Evolutionary conservation across 2,797 vertebrate species (phyloP).

Genomic region (Enteromius paludinosus): DNA sequence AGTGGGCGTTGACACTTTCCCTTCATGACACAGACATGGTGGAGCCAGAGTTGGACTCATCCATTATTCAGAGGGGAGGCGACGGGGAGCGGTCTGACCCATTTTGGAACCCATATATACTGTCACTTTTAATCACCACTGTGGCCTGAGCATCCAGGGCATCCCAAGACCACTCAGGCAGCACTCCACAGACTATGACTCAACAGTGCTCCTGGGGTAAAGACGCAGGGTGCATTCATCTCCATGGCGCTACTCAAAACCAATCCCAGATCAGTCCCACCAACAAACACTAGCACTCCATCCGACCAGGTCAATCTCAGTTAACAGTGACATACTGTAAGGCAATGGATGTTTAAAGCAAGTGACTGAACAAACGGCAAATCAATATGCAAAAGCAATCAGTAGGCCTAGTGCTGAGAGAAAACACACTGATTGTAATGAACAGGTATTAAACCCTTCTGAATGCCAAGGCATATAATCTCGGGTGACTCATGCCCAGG

Average conservation of each 20-base stretch:
- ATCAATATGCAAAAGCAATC: slow-evolving; percentile 62
- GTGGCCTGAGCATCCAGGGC: slow-evolving; percentile 43
- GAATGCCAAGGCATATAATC: slow-evolving; percentile 57
- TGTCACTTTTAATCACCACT: slow-evolving; percentile 59
- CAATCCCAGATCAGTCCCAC: slow-evolving; percentile 26
- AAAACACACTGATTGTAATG: slow-evolving; percentile 62
- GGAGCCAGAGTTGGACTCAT: slow-evolving; percentile 52
- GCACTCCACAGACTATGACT: slow-evolving; percentile 24
- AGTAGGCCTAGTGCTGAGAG: slow-evolving; percentile 52
- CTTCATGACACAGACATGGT: slow-evolving; percentile 41
- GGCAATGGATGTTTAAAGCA: slow-evolving; percentile 30
- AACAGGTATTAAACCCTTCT: slow-evolving; percentile 60
- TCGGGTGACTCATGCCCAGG: slow-evolving; percentile 55
- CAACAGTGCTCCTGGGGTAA: slow-evolving; percentile 26
- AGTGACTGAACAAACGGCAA: slow-evolving; percentile 31
- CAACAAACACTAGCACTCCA: not conserved
- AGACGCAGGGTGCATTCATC: slow-evolving; percentile 5
- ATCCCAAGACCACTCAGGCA: slow-evolving; percentile 42
- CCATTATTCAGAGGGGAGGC: slow-evolving; percentile 57
- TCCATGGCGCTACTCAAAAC: not conserved
- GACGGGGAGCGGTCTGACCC: slow-evolving; percentile 55
- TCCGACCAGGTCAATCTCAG: slow-evolving; percentile 42
- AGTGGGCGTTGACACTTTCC: slow-evolving; percentile 39
- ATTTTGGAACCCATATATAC: slow-evolving; percentile 57
- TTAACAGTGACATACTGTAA: slow-evolving; percentile 41